phyloP scores from a whole-genome alignment of 2,888 invertebrate genomes.

The Habroteleia sp. region DNA sequence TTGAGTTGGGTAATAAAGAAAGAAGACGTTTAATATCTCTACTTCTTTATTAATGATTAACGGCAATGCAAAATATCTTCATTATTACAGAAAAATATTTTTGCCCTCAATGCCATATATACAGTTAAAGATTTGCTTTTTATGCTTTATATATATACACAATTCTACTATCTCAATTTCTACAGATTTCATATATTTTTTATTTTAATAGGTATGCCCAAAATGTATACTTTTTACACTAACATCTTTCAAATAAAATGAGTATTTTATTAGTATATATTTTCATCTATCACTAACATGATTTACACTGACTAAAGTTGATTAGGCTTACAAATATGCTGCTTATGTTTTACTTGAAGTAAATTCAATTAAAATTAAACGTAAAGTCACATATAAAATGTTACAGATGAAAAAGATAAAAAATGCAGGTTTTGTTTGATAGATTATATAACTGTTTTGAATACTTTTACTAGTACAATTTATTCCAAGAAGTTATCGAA shows the following conservation, averaged over 20 bases:
- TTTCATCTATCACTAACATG: too few relatives aligned
- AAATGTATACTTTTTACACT: constrained; percentile 45
- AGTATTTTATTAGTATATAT: too few relatives aligned
- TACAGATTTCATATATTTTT: constrained; percentile 36
- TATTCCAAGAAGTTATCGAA: too few relatives aligned
- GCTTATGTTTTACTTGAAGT: too few relatives aligned
- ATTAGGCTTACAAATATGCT: too few relatives aligned
- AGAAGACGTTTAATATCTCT: constrained; percentile 24
- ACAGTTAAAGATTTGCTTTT: constrained; percentile 44
- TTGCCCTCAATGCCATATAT: constrained; percentile 57
- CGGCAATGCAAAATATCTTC: constrained; percentile 60
- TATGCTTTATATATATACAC: constrained; percentile 37
- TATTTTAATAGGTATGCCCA: constrained; percentile 13
- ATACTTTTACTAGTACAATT: too few relatives aligned
- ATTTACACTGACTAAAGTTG: too few relatives aligned
- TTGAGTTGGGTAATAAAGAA: constrained; percentile 9
- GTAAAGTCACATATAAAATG: too few relatives aligned
- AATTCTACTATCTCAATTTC: constrained; percentile 44
- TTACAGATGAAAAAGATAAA: too few relatives aligned
- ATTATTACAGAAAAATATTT: constrained; percentile 61
- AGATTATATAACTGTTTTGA: too few relatives aligned
- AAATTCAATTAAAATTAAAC: too few relatives aligned
- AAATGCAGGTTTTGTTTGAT: too few relatives aligned
- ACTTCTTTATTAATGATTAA: constrained; percentile 59
- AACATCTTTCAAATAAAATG: constrained; percentile 28